These are phyloP conservation scores for Carcina quercana DNA, from an alignment of 2,888 invertebrate genomes.

Conservation along the genomic window DNA sequence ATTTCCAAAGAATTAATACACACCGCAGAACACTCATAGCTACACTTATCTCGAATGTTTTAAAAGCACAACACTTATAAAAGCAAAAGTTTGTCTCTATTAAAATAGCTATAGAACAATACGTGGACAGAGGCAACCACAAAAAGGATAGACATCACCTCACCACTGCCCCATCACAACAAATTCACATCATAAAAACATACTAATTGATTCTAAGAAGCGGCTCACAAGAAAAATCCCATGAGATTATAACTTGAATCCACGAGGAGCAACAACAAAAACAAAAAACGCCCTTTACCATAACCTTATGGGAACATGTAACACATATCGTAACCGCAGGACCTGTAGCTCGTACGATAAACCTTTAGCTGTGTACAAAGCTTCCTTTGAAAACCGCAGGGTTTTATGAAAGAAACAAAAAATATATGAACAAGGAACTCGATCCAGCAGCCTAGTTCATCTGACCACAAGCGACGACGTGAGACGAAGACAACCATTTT, in stretches of 20 bases:
- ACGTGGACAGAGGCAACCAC: too few relatives aligned
- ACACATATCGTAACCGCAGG: constrained; percentile 54
- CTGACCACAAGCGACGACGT: constrained; percentile 43
- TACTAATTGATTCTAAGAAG: too few relatives aligned
- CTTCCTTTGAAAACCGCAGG: constrained; percentile 59
- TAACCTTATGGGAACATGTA: constrained; percentile 47
- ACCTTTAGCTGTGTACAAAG: constrained; percentile 32
- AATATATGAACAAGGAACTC: constrained; percentile 37
- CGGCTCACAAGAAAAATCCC: constrained; percentile 30
- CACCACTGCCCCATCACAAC: too few relatives aligned
- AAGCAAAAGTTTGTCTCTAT: too few relatives aligned
- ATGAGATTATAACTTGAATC: constrained; percentile 21
- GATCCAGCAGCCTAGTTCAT: constrained; percentile 37
- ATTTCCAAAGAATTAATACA: too few relatives aligned
- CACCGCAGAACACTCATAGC: too few relatives aligned
- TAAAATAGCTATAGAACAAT: too few relatives aligned
- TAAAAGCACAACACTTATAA: too few relatives aligned
- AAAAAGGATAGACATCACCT: too few relatives aligned
- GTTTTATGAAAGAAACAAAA: constrained; percentile 32
- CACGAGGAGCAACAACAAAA: constrained; percentile 20
- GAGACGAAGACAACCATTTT: constrained; percentile 19
- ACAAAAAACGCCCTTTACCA: constrained; percentile 12
- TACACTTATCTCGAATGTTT: too few relatives aligned
- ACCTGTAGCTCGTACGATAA: constrained; percentile 29
- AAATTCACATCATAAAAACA: too few relatives aligned